Conservation (phyloP, 2,797 vertebrate genomes). For the Carduelis carduelis region DNA sequence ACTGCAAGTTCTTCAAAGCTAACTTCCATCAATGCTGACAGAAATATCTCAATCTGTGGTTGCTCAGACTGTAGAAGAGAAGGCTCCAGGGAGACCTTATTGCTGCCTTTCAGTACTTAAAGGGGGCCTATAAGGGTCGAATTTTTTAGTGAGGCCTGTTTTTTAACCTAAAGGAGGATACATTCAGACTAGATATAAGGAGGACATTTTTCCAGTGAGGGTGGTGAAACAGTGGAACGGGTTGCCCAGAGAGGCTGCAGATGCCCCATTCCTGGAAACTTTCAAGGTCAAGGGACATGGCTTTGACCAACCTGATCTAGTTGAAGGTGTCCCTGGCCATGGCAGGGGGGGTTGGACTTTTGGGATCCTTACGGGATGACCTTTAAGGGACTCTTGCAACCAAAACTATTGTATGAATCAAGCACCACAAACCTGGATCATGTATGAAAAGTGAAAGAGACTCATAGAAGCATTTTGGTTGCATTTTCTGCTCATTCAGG, state of each 20-base stretch:
- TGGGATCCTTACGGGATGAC: not conserved
- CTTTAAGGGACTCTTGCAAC: not conserved
- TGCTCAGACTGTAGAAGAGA: not conserved
- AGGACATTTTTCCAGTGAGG: not conserved
- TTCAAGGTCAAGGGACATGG: not conserved
- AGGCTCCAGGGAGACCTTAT: not conserved
- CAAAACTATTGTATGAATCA: not conserved
- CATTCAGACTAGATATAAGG: not conserved
- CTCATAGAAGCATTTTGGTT: not conserved
- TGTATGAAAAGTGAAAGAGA: not conserved
- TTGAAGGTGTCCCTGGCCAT: not conserved
- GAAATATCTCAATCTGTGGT: not conserved
- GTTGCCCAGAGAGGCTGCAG: not conserved
- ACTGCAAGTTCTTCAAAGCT: not conserved
- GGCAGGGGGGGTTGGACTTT: not conserved
- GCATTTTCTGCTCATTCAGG: not conserved
- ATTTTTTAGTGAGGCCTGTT: not conserved
- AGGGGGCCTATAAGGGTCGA: not conserved
- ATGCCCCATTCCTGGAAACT: not conserved
- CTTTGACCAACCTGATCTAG: not conserved
- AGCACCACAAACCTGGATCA: not conserved
- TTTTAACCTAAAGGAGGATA: not conserved
- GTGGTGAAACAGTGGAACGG: not conserved
- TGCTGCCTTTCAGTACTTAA: not conserved
- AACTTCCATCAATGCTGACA: not conserved